Conservation (phyloP, 2,113 vertebrate genomes). For the Petaurus breviceps region DNA sequence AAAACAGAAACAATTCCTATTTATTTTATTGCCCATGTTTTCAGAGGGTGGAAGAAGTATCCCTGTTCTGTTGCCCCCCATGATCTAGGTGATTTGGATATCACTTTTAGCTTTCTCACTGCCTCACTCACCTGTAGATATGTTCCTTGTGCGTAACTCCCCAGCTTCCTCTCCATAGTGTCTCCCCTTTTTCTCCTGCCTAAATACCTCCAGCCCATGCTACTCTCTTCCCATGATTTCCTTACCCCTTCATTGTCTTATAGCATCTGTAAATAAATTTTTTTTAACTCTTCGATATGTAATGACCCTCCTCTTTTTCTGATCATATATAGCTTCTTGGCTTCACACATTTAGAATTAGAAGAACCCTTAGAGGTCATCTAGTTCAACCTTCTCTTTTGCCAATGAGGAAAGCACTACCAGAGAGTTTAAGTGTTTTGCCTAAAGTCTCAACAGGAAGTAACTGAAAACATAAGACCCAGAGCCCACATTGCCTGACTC, state of each 20-base stretch:
- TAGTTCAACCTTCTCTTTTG: not conserved
- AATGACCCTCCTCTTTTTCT: not conserved
- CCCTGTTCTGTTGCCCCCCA: not conserved
- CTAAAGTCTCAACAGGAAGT: not conserved
- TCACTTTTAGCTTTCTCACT: not conserved
- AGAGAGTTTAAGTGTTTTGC: not conserved
- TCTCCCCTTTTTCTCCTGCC: not conserved
- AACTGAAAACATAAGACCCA: not conserved
- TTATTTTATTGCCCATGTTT: not conserved
- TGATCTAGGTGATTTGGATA: too few relatives aligned
- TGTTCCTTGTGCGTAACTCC: too few relatives aligned
- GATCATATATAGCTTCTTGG: not conserved
- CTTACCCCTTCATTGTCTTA: not conserved
- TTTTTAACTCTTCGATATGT: not conserved
- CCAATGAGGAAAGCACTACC: not conserved
- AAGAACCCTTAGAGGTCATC: not conserved
- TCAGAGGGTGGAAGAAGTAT: not conserved
- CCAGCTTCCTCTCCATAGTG: not conserved
- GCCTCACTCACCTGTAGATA: too few relatives aligned
- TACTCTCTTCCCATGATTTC: not conserved
- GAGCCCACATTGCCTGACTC: not conserved
- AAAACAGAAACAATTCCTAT: too few relatives aligned
- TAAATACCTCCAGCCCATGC: not conserved
- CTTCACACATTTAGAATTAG: not conserved
- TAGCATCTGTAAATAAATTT: not conserved